Evolutionary conservation across 2,797 vertebrate genomes (phyloP).

Genomic region (Podargus strigoides): DNA sequence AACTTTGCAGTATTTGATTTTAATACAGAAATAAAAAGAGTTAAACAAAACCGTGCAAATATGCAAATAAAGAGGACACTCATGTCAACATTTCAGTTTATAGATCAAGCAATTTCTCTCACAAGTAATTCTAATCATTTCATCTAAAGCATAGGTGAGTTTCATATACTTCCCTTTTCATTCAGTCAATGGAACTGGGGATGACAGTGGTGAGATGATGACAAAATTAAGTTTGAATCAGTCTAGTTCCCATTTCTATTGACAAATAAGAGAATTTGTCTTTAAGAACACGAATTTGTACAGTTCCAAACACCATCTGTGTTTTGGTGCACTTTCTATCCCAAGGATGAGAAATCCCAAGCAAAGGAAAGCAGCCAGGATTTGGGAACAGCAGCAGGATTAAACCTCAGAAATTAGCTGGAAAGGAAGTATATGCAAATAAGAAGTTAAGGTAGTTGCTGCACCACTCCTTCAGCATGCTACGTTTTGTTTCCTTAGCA

Average conservation of each 20-base stretch:
- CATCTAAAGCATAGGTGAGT: not conserved
- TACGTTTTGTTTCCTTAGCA: not conserved
- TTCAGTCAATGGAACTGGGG: not conserved
- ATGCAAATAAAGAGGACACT: not conserved
- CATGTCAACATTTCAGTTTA: not conserved
- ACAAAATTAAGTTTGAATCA: not conserved
- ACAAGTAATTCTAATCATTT: not conserved
- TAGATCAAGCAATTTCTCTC: not conserved
- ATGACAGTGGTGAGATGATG: not conserved
- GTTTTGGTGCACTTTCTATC: not conserved
- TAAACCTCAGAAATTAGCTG: not conserved
- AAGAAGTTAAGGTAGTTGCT: not conserved
- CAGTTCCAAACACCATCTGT: not conserved
- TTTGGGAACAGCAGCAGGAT: not conserved
- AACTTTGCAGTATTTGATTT: not conserved
- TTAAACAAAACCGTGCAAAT: not conserved
- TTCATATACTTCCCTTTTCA: not conserved
- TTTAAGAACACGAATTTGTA: not conserved
- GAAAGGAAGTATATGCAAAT: not conserved
- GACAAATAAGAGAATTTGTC: not conserved
- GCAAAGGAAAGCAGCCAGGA: not conserved
- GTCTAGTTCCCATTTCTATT: not conserved
- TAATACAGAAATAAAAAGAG: not conserved
- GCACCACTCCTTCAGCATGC: not conserved
- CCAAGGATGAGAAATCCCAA: not conserved